A percentile compares a stretch with the other conserved stretches of the same genome.
Evolutionary conservation across 2,888 invertebrate species (phyloP).

Genomic region (Morpho helenor): DNA sequence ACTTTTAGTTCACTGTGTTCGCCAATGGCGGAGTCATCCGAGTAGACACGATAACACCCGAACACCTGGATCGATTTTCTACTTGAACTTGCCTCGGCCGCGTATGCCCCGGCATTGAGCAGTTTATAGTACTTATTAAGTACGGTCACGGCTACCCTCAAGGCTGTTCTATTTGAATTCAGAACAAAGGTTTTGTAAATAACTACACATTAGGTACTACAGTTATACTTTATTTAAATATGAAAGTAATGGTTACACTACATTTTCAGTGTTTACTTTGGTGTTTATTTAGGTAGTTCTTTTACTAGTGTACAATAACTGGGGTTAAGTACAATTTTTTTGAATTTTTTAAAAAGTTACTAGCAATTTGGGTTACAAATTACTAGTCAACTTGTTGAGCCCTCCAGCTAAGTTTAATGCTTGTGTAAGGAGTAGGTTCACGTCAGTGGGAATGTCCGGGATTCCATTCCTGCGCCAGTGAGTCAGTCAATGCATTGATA

Average conservation of each 20-base stretch:
- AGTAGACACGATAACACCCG: conserved; percentile 38
- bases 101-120: conserved; percentile 39
- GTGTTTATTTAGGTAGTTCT: too few species aligned
- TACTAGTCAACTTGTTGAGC: too few species aligned
- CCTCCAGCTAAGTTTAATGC: too few species aligned
- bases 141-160: conserved; percentile 41
- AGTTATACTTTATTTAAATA: conserved; percentile 11
- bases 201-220: conserved; percentile 7
- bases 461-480: too few species aligned
- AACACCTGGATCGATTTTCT: conserved; percentile 57
- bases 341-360: too few species aligned
- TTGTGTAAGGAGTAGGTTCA: too few species aligned
- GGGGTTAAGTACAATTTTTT: too few species aligned
- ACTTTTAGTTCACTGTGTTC: background rate
- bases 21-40: conserved; percentile 29
- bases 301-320: too few species aligned
- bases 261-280: background rate
- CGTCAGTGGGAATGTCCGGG: too few species aligned
- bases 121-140: conserved; percentile 38
- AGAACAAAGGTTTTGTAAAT: conserved; percentile 22
- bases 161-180: conserved; percentile 30
- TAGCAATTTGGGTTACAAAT: too few species aligned
- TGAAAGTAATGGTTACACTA: conserved; percentile 3
- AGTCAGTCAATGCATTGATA: too few species aligned
- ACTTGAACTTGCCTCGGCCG: conserved; percentile 53